Conservation (phyloP, 2,888 invertebrate species). For the Acanthosoma haemorrhoidale region DNA sequence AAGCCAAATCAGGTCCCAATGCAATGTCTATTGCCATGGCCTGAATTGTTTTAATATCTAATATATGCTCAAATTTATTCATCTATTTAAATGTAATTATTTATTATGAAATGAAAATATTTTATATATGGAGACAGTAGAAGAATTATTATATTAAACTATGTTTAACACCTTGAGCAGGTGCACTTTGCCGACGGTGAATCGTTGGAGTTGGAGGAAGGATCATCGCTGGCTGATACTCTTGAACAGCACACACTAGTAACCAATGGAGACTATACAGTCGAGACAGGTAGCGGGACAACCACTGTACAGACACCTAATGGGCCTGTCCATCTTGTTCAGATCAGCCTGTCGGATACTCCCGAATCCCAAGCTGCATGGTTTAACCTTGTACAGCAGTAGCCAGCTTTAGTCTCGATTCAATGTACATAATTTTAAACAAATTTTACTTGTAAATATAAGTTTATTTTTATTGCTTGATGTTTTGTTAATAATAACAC, state of each 20-base stretch:
- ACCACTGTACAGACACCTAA: slow-evolving; percentile 41
- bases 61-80: no score
- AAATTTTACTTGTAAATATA: not conserved
- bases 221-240: slow-evolving; percentile 35
- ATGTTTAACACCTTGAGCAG: slow-evolving; percentile 23
- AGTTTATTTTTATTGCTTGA: slow-evolving; percentile 1
- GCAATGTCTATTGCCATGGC: no score
- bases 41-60: no score
- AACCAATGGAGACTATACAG: slow-evolving; percentile 39
- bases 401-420: not conserved
- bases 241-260: slow-evolving; percentile 41
- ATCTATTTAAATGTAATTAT: no score
- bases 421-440: not conserved
- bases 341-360: slow-evolving; percentile 43
- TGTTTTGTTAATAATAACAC: not conserved
- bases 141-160: no score
- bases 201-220: slow-evolving; percentile 41
- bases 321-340: slow-evolving; percentile 44
- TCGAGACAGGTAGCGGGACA: slow-evolving; percentile 31
- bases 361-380: slow-evolving; percentile 35
- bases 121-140: no score
- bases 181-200: slow-evolving; percentile 43
- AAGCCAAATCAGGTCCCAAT: no score
- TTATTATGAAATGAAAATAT: no score
- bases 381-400: slow-evolving; percentile 19